Percentiles rank a stretch among this genome's conserved stretches.
These are phyloP conservation scores for Euglossa dilemma DNA, from an alignment of 1,140 invertebrate species.

Conservation along the genomic window DNA sequence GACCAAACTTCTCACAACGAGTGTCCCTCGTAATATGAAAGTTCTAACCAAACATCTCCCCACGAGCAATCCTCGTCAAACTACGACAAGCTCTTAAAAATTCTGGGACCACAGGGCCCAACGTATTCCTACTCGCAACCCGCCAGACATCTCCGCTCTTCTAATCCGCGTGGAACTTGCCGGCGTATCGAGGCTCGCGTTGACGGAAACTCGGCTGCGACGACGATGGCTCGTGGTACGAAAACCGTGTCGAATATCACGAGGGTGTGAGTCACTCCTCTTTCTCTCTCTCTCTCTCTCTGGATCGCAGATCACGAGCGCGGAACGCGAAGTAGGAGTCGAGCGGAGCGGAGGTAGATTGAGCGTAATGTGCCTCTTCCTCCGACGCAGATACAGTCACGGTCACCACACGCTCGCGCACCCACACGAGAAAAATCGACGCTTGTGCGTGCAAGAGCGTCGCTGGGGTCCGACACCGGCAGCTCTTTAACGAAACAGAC, in stretches of 20 bases:
- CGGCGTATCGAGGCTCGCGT: too few relatives aligned
- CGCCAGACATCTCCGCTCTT: too few relatives aligned
- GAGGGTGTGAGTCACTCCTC: conserved; percentile 38
- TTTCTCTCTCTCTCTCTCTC: conserved; percentile 7
- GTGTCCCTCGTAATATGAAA: too few relatives aligned
- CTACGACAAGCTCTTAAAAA: too few relatives aligned
- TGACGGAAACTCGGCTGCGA: too few relatives aligned
- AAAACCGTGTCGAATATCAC: conserved; percentile 35
- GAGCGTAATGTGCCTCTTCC: conserved; percentile 80
- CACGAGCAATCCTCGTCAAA: too few relatives aligned
- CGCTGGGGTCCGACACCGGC: neutral
- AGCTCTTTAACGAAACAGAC: conserved; percentile 4
- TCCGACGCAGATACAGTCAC: conserved; percentile 80
- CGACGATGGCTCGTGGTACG: too few relatives aligned
- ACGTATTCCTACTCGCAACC: too few relatives aligned
- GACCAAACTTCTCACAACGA: too few relatives aligned
- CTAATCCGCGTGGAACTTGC: too few relatives aligned
- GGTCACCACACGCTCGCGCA: conserved; percentile 66
- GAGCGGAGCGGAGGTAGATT: conserved; percentile 75
- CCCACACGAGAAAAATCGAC: neutral
- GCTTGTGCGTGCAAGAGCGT: neutral
- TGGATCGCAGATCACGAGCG: conserved; percentile 48
- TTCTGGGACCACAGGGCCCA: too few relatives aligned
- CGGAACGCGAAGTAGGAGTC: conserved; percentile 60
- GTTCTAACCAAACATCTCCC: too few relatives aligned